Conservation (phyloP, 2,113 vertebrate genomes). For the Cromileptes altivelis region DNA sequence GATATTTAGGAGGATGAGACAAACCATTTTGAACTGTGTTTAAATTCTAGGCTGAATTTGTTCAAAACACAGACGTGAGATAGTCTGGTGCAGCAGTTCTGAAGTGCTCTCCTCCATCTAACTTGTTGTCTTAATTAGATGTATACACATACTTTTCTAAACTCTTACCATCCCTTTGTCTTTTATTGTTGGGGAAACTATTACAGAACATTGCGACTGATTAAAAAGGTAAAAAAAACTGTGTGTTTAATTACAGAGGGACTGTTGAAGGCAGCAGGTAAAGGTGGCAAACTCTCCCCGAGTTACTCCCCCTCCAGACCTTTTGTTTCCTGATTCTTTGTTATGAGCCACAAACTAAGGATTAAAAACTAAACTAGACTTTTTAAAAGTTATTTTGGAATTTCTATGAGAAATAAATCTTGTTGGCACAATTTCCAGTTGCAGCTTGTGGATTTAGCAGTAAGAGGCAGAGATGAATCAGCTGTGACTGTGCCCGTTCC, state of each 20-base stretch:
- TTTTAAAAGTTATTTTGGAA: constrained; percentile 57
- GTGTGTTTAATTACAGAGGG: neutral
- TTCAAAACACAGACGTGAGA: constrained; percentile 31
- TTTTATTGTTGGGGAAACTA: constrained; percentile 1
- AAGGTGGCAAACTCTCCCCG: neutral
- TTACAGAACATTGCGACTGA: neutral
- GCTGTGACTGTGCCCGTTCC: constrained; percentile 79
- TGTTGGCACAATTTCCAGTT: constrained; percentile 71
- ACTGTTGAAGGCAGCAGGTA: neutral
- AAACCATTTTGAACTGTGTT: constrained; percentile 27
- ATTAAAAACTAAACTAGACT: constrained; percentile 47
- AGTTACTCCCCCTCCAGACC: neutral
- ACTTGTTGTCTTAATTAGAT: constrained; percentile 2
- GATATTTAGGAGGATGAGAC: constrained; percentile 33
- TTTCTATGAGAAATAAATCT: constrained; percentile 59
- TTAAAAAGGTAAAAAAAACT: neutral
- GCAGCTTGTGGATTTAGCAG: constrained; percentile 77
- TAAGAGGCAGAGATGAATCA: constrained; percentile 78
- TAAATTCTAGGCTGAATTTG: constrained; percentile 6
- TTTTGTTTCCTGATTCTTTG: neutral
- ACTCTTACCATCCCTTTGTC: neutral
- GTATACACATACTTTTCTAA: neutral
- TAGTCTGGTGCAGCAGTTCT: neutral
- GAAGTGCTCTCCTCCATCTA: neutral
- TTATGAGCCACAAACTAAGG: neutral